Evolutionary conservation across 2,888 invertebrate species (phyloP).

Genomic region (Xylocampa areola): DNA sequence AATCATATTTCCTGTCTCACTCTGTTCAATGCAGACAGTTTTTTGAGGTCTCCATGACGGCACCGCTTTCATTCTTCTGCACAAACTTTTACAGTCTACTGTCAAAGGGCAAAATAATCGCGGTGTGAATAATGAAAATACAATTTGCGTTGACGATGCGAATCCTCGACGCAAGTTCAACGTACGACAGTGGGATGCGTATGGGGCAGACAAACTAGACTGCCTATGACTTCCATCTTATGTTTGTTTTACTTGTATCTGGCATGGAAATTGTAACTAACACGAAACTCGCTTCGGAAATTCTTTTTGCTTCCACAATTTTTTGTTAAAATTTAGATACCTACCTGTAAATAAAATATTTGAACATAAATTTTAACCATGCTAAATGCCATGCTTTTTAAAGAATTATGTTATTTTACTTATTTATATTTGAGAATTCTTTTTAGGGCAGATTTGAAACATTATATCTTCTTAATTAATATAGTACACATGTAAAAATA

Average conservation of each 20-base stretch:
- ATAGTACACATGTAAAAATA: slow-evolving; percentile 19
- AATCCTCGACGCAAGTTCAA: slow-evolving; percentile 80
- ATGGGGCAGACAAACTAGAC: slow-evolving; percentile 43
- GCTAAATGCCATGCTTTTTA: no score
- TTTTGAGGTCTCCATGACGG: slow-evolving; percentile 34
- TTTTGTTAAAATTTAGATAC: no score
- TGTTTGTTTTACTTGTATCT: slow-evolving; percentile 25
- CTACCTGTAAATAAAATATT: no score
- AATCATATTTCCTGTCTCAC: slow-evolving; percentile 19
- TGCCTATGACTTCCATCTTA: slow-evolving; percentile 14
- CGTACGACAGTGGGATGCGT: slow-evolving; percentile 73
- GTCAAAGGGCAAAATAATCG: slow-evolving; percentile 82
- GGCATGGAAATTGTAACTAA: background rate
- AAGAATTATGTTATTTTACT: no score
- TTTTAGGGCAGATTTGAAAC: no score
- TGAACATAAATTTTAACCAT: no score
- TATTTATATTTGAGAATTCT: no score
- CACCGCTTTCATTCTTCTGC: slow-evolving; percentile 43
- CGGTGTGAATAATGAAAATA: slow-evolving; percentile 86
- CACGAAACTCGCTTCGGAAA: background rate
- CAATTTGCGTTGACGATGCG: slow-evolving; percentile 83
- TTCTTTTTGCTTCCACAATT: no score
- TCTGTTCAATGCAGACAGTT: slow-evolving; percentile 5
- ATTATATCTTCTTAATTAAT: background rate
- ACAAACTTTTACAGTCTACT: slow-evolving; percentile 68